Evolutionary conservation across 2,797 vertebrate species (phyloP).

Genomic region (Phataginus tetradactyla): DNA sequence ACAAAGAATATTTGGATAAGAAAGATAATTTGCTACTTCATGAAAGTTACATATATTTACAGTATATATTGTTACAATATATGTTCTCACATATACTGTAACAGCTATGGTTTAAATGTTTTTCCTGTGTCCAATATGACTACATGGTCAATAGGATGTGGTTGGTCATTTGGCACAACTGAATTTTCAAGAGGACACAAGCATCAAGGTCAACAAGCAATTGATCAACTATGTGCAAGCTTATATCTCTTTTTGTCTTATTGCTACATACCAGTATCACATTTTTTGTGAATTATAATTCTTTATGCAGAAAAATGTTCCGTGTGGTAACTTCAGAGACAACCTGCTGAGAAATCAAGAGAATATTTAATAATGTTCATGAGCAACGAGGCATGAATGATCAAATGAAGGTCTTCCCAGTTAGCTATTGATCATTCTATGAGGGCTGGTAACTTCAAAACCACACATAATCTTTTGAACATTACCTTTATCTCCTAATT

Average conservation of each 20-base stretch:
- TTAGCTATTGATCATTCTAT: slow-evolving; percentile 81
- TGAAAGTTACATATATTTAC: neutral
- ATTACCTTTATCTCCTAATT: slow-evolving; percentile 69
- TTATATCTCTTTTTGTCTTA: slow-evolving; percentile 37
- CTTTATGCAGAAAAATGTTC: slow-evolving; percentile 63
- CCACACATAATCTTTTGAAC: slow-evolving; percentile 70
- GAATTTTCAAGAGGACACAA: neutral
- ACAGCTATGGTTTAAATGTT: neutral
- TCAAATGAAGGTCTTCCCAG: slow-evolving; percentile 64
- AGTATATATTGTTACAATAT: no score
- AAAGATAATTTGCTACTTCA: neutral
- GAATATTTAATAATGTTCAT: slow-evolving; percentile 75
- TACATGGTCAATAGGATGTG: neutral
- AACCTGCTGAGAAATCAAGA: slow-evolving; percentile 65
- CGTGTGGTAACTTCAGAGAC: slow-evolving; percentile 66
- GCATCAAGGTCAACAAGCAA: neutral
- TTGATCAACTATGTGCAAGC: neutral
- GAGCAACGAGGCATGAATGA: slow-evolving; percentile 72
- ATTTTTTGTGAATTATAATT: slow-evolving; percentile 47
- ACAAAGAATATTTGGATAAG: neutral
- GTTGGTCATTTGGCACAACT: neutral
- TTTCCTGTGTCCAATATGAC: neutral
- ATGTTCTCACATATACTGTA: neutral
- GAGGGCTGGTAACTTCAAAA: slow-evolving; percentile 74
- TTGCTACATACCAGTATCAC: slow-evolving; percentile 7